Conservation (phyloP, 2,888 invertebrate genomes). For the Agrochola lota region DNA sequence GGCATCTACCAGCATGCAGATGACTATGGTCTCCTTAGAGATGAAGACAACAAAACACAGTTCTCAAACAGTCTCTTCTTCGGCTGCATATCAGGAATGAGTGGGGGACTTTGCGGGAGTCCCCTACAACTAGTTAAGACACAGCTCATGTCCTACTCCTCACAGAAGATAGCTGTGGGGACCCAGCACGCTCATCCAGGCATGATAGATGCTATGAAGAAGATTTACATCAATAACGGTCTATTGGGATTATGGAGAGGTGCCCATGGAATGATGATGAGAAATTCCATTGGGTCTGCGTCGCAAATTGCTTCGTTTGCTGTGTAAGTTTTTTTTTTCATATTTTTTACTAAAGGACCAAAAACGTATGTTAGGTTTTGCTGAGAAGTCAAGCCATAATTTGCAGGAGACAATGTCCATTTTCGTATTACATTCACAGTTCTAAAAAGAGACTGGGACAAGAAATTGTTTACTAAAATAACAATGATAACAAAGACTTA, state of each 20-base stretch:
- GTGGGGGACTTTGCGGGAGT: conserved; percentile 95
- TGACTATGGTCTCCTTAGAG: conserved; percentile 91
- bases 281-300: conserved; percentile 95
- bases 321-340: conserved; percentile 79
- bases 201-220: conserved; percentile 91
- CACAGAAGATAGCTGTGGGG: conserved; percentile 95
- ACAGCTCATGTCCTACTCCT: conserved; percentile 95
- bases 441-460: background rate
- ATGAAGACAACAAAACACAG: conserved; percentile 92
- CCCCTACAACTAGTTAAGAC: conserved; percentile 97
- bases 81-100: conserved; percentile 94
- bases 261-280: conserved; percentile 93
- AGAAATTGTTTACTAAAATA: no score
- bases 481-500: background rate
- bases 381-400: background rate
- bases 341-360: background rate
- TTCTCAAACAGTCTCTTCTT: conserved; percentile 92
- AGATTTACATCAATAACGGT: conserved; percentile 91
- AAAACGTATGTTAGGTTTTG: background rate
- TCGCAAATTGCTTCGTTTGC: conserved; percentile 95
- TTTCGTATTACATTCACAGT: background rate
- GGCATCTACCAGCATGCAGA: conserved; percentile 94
- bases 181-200: conserved; percentile 95
- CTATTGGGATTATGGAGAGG: conserved; percentile 93
- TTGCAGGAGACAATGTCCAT: background rate